A percentile compares a stretch with the other conserved stretches of the same genome.
Evolutionary conservation across 1,140 invertebrate species (phyloP).

Genomic region (Pseudomyrmex dendroicus): DNA sequence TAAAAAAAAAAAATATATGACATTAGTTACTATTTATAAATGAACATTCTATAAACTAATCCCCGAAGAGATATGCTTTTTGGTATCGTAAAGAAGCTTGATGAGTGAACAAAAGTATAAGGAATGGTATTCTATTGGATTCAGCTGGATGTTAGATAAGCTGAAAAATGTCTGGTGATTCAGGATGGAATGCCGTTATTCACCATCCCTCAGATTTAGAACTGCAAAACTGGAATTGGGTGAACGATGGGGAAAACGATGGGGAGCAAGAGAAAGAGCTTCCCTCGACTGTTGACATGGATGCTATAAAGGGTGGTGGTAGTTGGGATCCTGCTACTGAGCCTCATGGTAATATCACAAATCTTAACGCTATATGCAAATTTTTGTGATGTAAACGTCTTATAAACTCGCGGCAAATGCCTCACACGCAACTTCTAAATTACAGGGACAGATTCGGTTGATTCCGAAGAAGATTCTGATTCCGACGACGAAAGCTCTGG

Average conservation of each 20-base stretch:
- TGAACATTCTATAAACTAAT: conserved; percentile 12
- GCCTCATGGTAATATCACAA: conserved; percentile 75
- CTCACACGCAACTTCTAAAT: neutral
- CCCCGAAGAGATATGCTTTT: conserved; percentile 56
- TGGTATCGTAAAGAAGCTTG: conserved; percentile 37
- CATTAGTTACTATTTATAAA: neutral
- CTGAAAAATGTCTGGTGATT: conserved; percentile 84
- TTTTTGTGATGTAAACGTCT: conserved; percentile 14
- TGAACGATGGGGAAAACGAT: conserved; percentile 82
- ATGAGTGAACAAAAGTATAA: conserved; percentile 67
- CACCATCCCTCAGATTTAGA: conserved; percentile 86
- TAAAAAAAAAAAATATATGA: neutral
- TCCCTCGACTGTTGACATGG: conserved; percentile 88
- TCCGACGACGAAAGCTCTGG: conserved; percentile 84
- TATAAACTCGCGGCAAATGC: neutral
- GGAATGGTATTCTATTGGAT: conserved; percentile 73
- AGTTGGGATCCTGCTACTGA: conserved; percentile 83
- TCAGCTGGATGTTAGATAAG: conserved; percentile 79
- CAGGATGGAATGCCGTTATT: conserved; percentile 87
- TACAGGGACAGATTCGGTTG: conserved; percentile 80
- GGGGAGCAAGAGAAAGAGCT: conserved; percentile 87
- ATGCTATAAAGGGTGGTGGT: conserved; percentile 86
- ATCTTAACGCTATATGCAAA: neutral
- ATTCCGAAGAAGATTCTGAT: conserved; percentile 84
- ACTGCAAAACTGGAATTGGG: conserved; percentile 84